Conservation (phyloP, 2,113 vertebrate genomes). For the Proteles cristata region DNA sequence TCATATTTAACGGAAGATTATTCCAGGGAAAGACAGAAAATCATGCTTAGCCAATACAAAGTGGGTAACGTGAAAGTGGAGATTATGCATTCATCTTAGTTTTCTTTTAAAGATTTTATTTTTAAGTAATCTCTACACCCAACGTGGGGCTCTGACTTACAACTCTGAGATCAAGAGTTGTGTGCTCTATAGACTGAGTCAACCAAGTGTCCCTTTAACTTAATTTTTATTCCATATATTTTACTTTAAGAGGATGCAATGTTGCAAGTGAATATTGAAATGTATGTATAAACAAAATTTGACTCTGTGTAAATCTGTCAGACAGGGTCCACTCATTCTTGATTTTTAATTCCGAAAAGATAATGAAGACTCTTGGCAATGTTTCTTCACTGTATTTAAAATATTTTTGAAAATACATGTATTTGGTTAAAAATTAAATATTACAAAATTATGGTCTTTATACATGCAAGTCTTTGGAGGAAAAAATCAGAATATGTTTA, state of each 20-base stretch:
- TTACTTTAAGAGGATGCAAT: neutral
- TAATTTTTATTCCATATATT: neutral
- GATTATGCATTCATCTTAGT: neutral
- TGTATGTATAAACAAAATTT: neutral
- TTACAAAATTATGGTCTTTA: neutral
- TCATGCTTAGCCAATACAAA: neutral
- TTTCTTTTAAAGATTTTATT: neutral
- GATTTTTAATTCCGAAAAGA: neutral
- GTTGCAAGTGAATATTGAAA: neutral
- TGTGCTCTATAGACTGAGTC: neutral
- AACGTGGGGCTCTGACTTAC: neutral
- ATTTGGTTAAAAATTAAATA: slow-evolving; percentile 39
- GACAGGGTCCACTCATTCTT: neutral
- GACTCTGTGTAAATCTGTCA: neutral
- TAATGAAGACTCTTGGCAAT: neutral
- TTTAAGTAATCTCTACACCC: neutral
- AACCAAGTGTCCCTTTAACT: neutral
- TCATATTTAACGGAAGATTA: neutral
- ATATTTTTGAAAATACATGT: slow-evolving; percentile 35
- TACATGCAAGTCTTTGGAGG: neutral
- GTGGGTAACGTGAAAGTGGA: neutral
- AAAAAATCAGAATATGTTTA: slow-evolving; percentile 8
- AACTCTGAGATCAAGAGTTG: neutral
- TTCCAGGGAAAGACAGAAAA: neutral
- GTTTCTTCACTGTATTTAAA: neutral